Base-by-base conservation (phyloP, 2,888 invertebrate species). In the Rhaphigaster nebulosa region DNA sequence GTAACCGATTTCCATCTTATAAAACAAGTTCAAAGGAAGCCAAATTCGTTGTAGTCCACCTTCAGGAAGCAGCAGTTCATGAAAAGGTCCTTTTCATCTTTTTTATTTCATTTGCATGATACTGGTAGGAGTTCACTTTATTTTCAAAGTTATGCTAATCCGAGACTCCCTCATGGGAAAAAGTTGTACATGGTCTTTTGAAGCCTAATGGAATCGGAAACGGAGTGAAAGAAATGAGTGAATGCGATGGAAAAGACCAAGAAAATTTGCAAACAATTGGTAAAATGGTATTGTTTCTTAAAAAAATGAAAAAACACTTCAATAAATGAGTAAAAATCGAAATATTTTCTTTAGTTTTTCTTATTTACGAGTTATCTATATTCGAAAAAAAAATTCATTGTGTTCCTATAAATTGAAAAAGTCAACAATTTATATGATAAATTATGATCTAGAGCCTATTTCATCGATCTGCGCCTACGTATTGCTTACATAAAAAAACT, bases 141-240 rank as follows among this genome's bases (percentile, higher is more conserved):
- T 76, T 76, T 76, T 76, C 70, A 76, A 76, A 76, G 34, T 76
- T 76, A 38, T 76, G 70, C 70, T 76, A 38, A 76, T 76, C 38
- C 20, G 34, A 38, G 23, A 38, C 34, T 38, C 38, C 38, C 70
- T 76, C 70, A 76, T 76, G 70, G 29, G 70, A 29, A 76, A 76
- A 76, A 76, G 70, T 76, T 76, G 34, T 20, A 76, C 70, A 38
- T 38, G 70, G 70, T 13, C 70, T 76, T 34, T 76, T 76, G 34
- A 38, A 34, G 38, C 23, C 34, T 23, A 76, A 76, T 76, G 38
- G 70, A 76, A 34, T 76, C 38, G 18, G 29, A 34, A 65, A 18
- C 10, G 29, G 34, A 65, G 15, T 65, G 65, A 34, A 65, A 65
- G 65, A 65, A 65, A 65, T 65, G 15, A 29, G 4, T 5, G 5